phyloP scores from a whole-genome alignment of 2,113 vertebrate species.

The Tachycineta bicolor region DNA sequence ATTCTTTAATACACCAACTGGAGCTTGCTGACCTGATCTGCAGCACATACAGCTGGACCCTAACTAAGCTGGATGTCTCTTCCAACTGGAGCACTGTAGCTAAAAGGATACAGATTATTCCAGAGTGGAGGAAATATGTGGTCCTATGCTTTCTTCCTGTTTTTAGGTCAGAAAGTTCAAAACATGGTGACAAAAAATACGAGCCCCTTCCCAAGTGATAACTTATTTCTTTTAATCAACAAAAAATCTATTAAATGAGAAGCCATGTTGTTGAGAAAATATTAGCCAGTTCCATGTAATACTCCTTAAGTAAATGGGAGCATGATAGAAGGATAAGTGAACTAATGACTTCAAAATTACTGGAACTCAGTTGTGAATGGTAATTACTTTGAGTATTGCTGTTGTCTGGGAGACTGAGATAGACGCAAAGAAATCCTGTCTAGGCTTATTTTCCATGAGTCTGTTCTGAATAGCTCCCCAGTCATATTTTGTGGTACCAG shows the following conservation, averaged over 20 bases:
- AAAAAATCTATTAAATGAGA: not conserved
- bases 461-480: not conserved
- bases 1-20: not conserved
- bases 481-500: not conserved
- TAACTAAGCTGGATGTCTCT: not conserved
- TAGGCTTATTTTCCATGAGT: not conserved
- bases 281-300: not conserved
- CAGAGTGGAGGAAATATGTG: not conserved
- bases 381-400: not conserved
- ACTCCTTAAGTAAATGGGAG: not conserved
- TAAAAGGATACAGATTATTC: not conserved
- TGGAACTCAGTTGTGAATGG: not conserved
- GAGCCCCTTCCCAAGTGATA: not conserved
- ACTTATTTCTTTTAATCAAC: not conserved
- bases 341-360: not conserved
- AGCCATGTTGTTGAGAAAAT: not conserved
- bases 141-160: not conserved
- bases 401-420: not conserved
- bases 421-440: not conserved
- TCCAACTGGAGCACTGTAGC: not conserved
- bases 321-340: not conserved
- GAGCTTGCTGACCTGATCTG: not conserved
- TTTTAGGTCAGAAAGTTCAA: not conserved
- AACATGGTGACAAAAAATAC: not conserved
- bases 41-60: not conserved